Evolutionary conservation across 2,888 invertebrate genomes (phyloP).

Genomic region (Luperina nickerlii): DNA sequence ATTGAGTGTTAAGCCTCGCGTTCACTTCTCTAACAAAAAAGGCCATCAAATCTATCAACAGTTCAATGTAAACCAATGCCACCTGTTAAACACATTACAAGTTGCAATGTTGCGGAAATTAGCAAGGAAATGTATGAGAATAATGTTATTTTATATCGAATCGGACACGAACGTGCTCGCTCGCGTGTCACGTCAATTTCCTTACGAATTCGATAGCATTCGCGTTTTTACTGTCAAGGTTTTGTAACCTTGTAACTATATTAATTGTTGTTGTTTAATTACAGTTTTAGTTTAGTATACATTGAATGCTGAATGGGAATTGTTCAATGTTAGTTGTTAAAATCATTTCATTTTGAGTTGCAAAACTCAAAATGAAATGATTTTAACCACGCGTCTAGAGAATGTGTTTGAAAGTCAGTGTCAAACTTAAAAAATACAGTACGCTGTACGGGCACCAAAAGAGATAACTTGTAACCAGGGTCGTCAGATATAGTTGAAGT

Average conservation of each 20-base stretch:
- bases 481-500: not conserved
- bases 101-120: slow-evolving; percentile 49
- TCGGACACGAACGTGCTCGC: slow-evolving; percentile 44
- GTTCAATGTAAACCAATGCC: slow-evolving; percentile 39
- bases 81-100: slow-evolving; percentile 31
- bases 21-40: slow-evolving; percentile 59
- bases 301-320: slow-evolving; percentile 39
- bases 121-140: slow-evolving; percentile 44
- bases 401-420: not conserved
- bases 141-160: slow-evolving; percentile 36
- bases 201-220: slow-evolving; percentile 48
- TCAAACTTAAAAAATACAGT: not conserved
- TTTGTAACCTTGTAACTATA: slow-evolving; percentile 52
- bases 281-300: slow-evolving; percentile 22
- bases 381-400: not conserved
- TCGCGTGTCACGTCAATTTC: slow-evolving; percentile 54
- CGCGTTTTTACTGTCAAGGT: slow-evolving; percentile 64
- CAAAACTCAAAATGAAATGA: slow-evolving; percentile 15
- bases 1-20: slow-evolving; percentile 35
- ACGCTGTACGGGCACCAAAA: not conserved
- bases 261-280: slow-evolving; percentile 49
- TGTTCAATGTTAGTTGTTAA: slow-evolving; percentile 33
- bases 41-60: slow-evolving; percentile 51
- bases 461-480: not conserved
- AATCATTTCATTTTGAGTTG: too few species aligned